Evolutionary conservation across 2,888 invertebrate species (phyloP), one percentile per base, ranked within the genome.

Genomic region (Rhingia rostrata): DNA sequence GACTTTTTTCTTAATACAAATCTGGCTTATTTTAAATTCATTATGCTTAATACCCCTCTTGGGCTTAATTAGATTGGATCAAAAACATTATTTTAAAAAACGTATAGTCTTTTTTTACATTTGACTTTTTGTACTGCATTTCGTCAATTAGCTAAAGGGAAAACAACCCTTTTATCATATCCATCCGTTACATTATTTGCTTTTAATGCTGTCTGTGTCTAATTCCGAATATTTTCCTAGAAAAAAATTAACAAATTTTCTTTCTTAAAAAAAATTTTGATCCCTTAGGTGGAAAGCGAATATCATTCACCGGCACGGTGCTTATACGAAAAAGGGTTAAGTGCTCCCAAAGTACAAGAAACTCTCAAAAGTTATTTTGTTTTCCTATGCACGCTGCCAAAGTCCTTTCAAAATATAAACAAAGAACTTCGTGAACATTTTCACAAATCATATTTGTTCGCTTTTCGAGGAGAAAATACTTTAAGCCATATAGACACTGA

Each of bases 351-450:
- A 73, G 73, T 49, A 83, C 53, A 37, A 22, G 12, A 14, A 73
- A 58, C 53, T 49, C 53, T 64, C 54, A 49, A 56, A 69, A 47
- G 49, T 49, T 35, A 43, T 56, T n/a, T 61, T 74, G 67, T 41
- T 67, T 67, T 43, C 12, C n/a, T 54, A n/a, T n/a, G 10, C 39
- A 39, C 22, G 22, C 22, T 49, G 49, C 14, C 37, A 9, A 47
- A 78, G 78, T 73, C 79, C 83, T 73, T 64, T 77, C 45, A 45
- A 69, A 79, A 67, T 49, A 83, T 69, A 83, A 83, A 78, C 78
- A 83, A 67, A 77, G 64, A 49, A 78, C 49, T 70, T 43, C 37
- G 58, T 33, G 61, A 61, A 73, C 56, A 72, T 14, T 58, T 72
- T 61, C 51, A 12, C 60, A 78, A 83, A 78, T 83, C 61, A 83